Evolutionary conservation across 2,113 vertebrate species (phyloP), one percentile per base, ranked within the genome.

Genomic region (Proteles cristata): DNA sequence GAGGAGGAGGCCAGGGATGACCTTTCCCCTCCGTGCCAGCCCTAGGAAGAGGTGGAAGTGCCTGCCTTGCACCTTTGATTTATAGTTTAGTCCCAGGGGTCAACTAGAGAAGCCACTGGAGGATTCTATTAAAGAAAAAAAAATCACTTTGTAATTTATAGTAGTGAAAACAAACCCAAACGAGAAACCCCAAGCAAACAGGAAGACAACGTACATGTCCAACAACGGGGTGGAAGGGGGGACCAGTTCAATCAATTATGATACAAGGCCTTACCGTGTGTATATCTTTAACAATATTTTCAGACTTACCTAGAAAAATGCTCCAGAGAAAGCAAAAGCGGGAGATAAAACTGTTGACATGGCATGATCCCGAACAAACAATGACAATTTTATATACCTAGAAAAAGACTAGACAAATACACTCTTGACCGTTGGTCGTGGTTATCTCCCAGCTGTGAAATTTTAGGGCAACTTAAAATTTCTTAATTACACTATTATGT

Each of bases 71-170:
- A 76, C 80, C 90, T 96, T 82, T 97, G 96, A 97, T 98, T 97
- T 97, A 96, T 81, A 63, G 26, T 63, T 95, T 80, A 83, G 63
- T 87, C 45, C 65, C 89, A 3, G n/a, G 81, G 95, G 84, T 97
- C 92, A 96, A 79, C 65, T 95, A 90, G 71, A 93, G 71, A 95
- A 97, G 74, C 50, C 92, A 84, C 87, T 83, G 63, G 96, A 96
- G 77, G 83, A 96, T 73, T 96, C n/a, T 63, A 35, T 87, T 55
- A 19, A 31, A 31, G 68, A 74, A 50, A 28, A 68, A 45, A 82
- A 85, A 82, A 87, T 71, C 11, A 25, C 80, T 45, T 93, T 81
- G 19, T 87, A 61, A 65, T 76, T 93, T 71, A 73, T 93, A 83
- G 53, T 5, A 58, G 17, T 39, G 74, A 65, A 66, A 77, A 86